Evolutionary conservation across 2,113 vertebrate genomes (phyloP).

Genomic region (Phalacrocorax carbo): DNA sequence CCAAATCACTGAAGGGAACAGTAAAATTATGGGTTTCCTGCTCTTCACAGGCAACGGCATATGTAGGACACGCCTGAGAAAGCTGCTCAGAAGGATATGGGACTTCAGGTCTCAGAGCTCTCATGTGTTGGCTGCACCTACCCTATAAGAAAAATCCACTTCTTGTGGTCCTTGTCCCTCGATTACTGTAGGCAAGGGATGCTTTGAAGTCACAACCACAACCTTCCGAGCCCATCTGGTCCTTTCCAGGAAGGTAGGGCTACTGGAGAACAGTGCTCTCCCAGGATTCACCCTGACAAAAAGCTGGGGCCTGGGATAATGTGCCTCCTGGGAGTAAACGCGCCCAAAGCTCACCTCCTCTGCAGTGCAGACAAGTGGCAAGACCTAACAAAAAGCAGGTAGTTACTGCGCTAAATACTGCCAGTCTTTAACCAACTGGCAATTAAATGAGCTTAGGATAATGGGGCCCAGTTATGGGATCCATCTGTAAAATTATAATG

Average conservation of each 20-base stretch:
- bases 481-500: not conserved
- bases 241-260: not conserved
- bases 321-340: not conserved
- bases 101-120: not conserved
- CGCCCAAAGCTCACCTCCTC: not conserved
- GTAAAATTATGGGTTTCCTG: not conserved
- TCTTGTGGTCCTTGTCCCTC: too few relatives aligned
- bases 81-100: not conserved
- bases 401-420: not conserved
- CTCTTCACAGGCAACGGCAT: not conserved
- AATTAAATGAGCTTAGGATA: not conserved
- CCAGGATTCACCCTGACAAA: not conserved
- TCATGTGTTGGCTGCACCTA: not conserved
- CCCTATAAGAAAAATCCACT: not conserved
- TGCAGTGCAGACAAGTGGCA: not conserved
- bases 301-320: too few relatives aligned
- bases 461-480: not conserved
- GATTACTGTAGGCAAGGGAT: not conserved
- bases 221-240: not conserved
- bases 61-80: fast-evolving
- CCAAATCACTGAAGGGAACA: not conserved
- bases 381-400: not conserved
- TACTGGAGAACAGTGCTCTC: not conserved
- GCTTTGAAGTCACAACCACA: not conserved
- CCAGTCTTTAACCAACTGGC: not conserved